These are phyloP conservation scores for Actinostola sp. DNA, from an alignment of 92 coral and sea anemone species.

Conservation along the genomic window DNA sequence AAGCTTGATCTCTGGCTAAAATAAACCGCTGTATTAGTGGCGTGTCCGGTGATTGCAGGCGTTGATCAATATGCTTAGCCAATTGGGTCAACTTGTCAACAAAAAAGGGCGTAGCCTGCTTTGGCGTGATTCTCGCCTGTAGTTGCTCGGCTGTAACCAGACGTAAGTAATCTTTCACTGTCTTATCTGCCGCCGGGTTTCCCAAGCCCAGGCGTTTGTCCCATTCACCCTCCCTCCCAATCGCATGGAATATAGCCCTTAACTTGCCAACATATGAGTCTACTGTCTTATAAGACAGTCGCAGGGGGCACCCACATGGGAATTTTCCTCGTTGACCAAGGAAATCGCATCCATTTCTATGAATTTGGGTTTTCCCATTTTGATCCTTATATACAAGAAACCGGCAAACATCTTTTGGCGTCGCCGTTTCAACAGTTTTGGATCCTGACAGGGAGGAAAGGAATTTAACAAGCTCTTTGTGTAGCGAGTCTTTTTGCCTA, in stretches of 20 bases:
- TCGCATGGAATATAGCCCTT: constrained; percentile 45
- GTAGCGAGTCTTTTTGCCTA: constrained; percentile 45
- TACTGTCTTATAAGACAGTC: constrained; percentile 38
- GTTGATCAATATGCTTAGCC: not conserved
- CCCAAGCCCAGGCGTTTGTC: constrained; percentile 46
- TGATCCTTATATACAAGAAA: constrained; percentile 55
- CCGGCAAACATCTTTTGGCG: constrained; percentile 35
- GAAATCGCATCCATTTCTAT: constrained; percentile 28
- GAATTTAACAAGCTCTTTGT: constrained; percentile 24
- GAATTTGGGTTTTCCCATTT: constrained; percentile 58
- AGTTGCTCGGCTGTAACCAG: constrained; percentile 63
- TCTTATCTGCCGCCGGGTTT: constrained; percentile 65
- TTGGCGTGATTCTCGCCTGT: constrained; percentile 54
- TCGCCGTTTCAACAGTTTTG: constrained; percentile 22
- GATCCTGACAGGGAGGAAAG: constrained; percentile 23
- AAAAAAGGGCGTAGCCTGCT: constrained; percentile 63
- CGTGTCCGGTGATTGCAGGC: not conserved
- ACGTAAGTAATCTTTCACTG: constrained; percentile 44
- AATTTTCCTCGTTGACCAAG: constrained; percentile 11
- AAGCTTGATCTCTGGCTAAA: constrained; percentile 8
- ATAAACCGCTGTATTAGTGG: not conserved
- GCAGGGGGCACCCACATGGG: constrained; percentile 33
- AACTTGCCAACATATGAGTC: constrained; percentile 58
- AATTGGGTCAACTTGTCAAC: not conserved
- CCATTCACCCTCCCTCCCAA: constrained; percentile 53